Conservation (phyloP, 2,113 vertebrate genomes). For the Orcinus orca region DNA sequence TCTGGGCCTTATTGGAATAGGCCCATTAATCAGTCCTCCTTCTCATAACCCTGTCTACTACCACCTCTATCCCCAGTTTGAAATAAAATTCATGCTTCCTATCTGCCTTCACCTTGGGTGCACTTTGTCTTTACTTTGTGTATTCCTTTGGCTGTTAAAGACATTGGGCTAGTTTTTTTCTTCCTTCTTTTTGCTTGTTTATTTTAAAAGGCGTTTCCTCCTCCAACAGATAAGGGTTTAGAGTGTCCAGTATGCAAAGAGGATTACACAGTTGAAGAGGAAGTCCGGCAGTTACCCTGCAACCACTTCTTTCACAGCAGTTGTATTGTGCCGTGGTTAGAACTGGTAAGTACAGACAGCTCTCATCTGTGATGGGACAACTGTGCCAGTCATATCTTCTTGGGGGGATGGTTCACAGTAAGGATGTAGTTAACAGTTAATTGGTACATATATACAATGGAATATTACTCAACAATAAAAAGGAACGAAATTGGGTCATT, state of each 20-base stretch:
- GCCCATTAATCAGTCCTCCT: not conserved
- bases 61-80: not conserved
- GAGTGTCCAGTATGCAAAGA: slow-evolving; percentile 99
- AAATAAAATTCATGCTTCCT: not conserved
- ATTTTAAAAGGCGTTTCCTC: slow-evolving; percentile 26
- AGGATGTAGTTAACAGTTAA: not conserved
- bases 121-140: not conserved
- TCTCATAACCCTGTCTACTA: not conserved
- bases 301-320: slow-evolving; percentile 97
- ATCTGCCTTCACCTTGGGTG: not conserved
- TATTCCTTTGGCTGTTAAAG: not conserved
- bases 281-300: slow-evolving; percentile 95
- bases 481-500: no score
- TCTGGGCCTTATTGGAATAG: not conserved
- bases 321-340: slow-evolving; percentile 98
- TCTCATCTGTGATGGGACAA: not conserved
- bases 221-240: slow-evolving; percentile 88
- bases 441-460: not conserved
- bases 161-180: not conserved
- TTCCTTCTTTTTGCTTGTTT: not conserved
- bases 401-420: not conserved
- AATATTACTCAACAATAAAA: no score
- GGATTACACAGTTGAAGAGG: slow-evolving; percentile 91
- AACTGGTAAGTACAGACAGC: slow-evolving; percentile 89
- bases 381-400: not conserved